phyloP scores from a whole-genome alignment of 2,113 vertebrate species.

The Gnathonemus longibarbis region DNA sequence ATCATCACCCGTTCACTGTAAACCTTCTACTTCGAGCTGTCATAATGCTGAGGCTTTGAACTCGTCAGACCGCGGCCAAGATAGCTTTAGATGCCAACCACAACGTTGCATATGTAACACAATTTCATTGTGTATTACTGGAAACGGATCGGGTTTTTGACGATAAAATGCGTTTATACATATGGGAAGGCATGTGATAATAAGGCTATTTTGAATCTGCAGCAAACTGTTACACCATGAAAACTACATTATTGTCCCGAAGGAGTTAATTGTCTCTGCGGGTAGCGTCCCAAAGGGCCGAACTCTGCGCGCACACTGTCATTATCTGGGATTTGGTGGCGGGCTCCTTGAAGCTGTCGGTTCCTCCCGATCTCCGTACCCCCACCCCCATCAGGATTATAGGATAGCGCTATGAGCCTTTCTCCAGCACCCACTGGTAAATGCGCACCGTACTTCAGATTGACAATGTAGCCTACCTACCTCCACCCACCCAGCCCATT shows the following conservation, averaged over 20 bases:
- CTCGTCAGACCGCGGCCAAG: background rate
- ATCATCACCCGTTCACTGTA: background rate
- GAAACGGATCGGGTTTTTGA: background rate
- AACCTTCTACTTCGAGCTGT: background rate
- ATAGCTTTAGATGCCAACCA: background rate
- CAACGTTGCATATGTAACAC: background rate
- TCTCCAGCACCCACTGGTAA: background rate
- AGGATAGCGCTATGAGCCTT: background rate
- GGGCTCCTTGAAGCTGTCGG: background rate
- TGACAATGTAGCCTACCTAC: background rate
- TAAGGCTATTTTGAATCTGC: background rate
- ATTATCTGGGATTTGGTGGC: background rate
- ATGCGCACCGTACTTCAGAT: background rate
- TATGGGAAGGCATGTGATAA: background rate
- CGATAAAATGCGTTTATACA: background rate
- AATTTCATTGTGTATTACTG: background rate
- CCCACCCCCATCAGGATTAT: background rate
- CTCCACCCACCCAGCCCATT: background rate
- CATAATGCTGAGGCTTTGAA: background rate
- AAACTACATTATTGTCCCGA: background rate
- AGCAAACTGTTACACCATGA: background rate
- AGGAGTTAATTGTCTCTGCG: conserved; percentile 5
- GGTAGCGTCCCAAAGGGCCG: background rate
- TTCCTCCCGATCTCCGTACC: background rate
- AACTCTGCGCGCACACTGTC: background rate